These are phyloP conservation scores for Kryptopterus vitreolus DNA, from an alignment of 2,797 vertebrate species.

Conservation along the genomic window DNA sequence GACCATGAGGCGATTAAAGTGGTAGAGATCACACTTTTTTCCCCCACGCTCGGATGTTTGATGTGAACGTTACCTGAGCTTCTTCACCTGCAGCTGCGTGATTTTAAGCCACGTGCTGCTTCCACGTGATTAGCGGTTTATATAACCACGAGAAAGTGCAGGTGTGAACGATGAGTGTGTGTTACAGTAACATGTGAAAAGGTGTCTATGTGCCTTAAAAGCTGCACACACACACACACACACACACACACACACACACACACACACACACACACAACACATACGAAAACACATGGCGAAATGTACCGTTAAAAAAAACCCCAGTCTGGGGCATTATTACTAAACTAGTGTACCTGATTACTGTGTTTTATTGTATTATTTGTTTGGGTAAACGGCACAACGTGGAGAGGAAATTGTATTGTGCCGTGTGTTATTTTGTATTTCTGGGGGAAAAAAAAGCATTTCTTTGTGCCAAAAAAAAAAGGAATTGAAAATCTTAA, in stretches of 20 bases:
- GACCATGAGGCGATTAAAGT: no score
- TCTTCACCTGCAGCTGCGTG: no score
- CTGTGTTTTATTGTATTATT: constrained; percentile 1
- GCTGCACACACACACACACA: background rate
- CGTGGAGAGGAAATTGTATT: background rate
- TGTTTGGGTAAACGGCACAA: constrained; percentile 6
- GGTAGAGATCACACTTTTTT: no score
- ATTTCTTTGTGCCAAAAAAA: constrained; percentile 19
- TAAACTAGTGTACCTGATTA: background rate
- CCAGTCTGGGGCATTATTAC: background rate
- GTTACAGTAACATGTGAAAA: background rate
- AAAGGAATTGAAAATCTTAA: constrained; percentile 56
- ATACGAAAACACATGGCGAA: background rate
- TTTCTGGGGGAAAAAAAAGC: background rate
- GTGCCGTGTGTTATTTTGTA: constrained; percentile 1
- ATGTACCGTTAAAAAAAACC: no score
- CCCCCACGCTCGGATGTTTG: no score
- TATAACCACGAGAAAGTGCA: background rate
- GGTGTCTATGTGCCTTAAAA: background rate
- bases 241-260: background rate
- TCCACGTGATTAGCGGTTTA: background rate
- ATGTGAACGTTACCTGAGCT: no score
- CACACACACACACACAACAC: no score
- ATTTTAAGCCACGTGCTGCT: background rate
- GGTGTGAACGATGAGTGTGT: background rate